Evolutionary conservation across 2,888 invertebrate species (phyloP).

Genomic region (Xylocampa areola): DNA sequence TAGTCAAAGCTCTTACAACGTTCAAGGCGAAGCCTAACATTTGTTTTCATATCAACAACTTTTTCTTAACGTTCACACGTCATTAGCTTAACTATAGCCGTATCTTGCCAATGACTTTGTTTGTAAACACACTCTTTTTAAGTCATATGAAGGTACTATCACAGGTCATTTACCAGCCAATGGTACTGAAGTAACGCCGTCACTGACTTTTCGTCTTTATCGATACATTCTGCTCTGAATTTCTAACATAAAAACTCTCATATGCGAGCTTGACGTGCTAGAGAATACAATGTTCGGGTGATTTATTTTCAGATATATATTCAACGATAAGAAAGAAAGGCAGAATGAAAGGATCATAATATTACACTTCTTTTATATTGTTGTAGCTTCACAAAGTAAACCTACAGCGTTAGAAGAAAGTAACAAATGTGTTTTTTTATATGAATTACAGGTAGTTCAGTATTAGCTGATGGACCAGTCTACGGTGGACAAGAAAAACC

Average conservation of each 20-base stretch:
- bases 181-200: slow-evolving; percentile 81
- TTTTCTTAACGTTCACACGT: slow-evolving; percentile 65
- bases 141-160: slow-evolving; percentile 78
- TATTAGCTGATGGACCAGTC: slow-evolving; percentile 51
- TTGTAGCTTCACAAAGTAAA: no score
- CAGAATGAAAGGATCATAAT: slow-evolving; percentile 11
- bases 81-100: slow-evolving; percentile 75
- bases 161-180: slow-evolving; percentile 84
- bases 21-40: slow-evolving; percentile 21
- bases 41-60: slow-evolving; percentile 52
- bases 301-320: slow-evolving; percentile 38
- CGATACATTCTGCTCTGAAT: slow-evolving; percentile 67
- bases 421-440: background rate
- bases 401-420: background rate
- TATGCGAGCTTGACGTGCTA: slow-evolving; percentile 63
- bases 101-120: slow-evolving; percentile 72
- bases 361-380: slow-evolving; percentile 3
- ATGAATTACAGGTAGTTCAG: slow-evolving; percentile 53
- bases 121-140: slow-evolving; percentile 71
- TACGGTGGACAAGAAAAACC: slow-evolving; percentile 56
- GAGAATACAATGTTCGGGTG: slow-evolving; percentile 45
- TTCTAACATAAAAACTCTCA: slow-evolving; percentile 67
- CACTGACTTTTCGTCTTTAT: slow-evolving; percentile 72
- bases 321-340: slow-evolving; percentile 20
- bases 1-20: slow-evolving; percentile 19